phyloP scores from a whole-genome alignment of 2,113 vertebrate species.

The Antechinus stuartii region DNA sequence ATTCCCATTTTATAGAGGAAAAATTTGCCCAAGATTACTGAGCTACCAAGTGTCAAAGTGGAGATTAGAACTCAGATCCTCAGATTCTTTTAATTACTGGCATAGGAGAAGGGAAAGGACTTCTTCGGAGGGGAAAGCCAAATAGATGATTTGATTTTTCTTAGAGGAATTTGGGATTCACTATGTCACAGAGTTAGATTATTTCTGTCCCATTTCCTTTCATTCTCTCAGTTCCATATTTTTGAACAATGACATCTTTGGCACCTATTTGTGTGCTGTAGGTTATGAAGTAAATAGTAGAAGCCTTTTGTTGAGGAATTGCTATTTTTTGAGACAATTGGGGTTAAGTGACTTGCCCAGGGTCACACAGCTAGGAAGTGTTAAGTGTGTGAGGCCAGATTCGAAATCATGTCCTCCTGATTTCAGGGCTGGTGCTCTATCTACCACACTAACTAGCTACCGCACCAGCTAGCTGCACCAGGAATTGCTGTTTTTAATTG shows the following conservation, averaged over 20 bases:
- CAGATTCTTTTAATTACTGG: neutral
- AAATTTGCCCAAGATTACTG: neutral
- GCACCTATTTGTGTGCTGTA: neutral
- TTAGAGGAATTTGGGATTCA: neutral
- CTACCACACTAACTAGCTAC: too few relatives aligned
- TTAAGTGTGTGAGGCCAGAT: too few relatives aligned
- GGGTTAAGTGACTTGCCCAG: too few relatives aligned
- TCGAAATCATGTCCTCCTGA: too few relatives aligned
- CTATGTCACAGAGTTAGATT: neutral
- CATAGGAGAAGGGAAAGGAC: neutral
- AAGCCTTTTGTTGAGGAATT: conserved; percentile 44
- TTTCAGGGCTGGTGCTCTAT: too few relatives aligned
- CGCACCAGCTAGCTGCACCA: too few relatives aligned
- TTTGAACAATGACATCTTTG: conserved; percentile 74
- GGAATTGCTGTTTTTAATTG: conserved; percentile 18
- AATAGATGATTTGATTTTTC: neutral
- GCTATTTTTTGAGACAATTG: conserved; percentile 21
- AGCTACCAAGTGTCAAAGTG: neutral
- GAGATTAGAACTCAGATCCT: neutral
- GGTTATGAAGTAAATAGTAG: conserved; percentile 29
- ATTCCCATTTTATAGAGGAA: neutral
- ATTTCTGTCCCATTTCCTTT: neutral
- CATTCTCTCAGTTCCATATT: conserved; percentile 60
- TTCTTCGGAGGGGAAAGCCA: neutral
- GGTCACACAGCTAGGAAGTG: too few relatives aligned